Conservation (phyloP, 2,113 vertebrate species). For the Raja brachyura region DNA sequence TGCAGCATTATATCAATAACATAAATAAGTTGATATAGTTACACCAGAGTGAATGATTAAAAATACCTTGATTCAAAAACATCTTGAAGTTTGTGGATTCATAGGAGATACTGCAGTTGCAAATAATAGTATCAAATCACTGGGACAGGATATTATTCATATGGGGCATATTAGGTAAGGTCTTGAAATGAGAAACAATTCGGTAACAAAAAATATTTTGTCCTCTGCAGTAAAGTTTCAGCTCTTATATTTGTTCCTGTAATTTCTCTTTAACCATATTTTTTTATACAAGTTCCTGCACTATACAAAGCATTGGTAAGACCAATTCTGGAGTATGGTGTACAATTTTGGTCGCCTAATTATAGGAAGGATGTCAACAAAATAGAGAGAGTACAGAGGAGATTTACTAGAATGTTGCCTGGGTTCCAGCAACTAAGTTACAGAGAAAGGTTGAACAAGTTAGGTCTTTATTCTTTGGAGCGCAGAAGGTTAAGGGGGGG, state of each 20-base stretch:
- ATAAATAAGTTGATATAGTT: neutral
- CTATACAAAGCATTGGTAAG: neutral
- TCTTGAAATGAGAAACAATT: neutral
- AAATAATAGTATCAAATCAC: neutral
- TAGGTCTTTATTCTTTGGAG: too few relatives aligned
- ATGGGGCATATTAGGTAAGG: neutral
- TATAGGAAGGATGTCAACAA: too few relatives aligned
- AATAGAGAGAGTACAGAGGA: too few relatives aligned
- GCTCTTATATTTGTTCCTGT: neutral
- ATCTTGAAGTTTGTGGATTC: neutral
- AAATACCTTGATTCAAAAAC: neutral
- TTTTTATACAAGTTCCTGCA: neutral
- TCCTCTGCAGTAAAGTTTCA: neutral
- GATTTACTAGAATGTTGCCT: too few relatives aligned
- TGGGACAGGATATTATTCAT: neutral
- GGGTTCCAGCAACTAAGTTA: too few relatives aligned
- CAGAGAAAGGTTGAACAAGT: too few relatives aligned
- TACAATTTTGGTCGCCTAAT: too few relatives aligned
- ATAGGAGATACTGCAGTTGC: neutral
- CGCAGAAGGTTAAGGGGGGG: too few relatives aligned
- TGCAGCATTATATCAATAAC: neutral
- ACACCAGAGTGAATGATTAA: neutral
- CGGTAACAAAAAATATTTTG: neutral
- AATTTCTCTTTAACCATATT: neutral
- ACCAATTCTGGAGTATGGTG: too few relatives aligned